phyloP scores from a whole-genome alignment of 2,797 vertebrate species.

The Syngnathus acus region DNA sequence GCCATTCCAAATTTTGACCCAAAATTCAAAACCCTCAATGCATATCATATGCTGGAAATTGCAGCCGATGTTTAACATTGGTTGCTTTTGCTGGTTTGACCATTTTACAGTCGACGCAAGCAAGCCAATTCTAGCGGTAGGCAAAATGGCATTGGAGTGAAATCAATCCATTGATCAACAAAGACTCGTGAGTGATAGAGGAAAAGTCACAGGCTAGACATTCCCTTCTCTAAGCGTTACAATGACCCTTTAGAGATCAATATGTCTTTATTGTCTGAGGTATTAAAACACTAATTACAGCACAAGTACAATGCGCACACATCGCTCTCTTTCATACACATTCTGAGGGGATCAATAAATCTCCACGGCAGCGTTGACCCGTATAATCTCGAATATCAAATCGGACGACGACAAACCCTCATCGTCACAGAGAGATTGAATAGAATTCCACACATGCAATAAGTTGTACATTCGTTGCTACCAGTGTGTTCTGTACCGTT shows the following conservation, averaged over 20 bases:
- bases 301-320: neutral
- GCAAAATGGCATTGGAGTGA: neutral
- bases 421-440: constrained; percentile 38
- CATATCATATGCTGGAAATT: neutral
- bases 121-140: neutral
- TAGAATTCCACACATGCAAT: neutral
- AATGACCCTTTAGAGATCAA: neutral
- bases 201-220: neutral
- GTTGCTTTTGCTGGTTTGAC: neutral
- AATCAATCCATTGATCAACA: neutral
- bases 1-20: too few relatives aligned
- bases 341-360: constrained; percentile 47
- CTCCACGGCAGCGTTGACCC: constrained; percentile 40
- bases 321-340: neutral
- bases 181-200: neutral
- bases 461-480: neutral
- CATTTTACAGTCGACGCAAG: neutral
- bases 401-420: constrained; percentile 48
- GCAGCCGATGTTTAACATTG: neutral
- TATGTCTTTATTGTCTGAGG: neutral
- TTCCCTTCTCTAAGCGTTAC: neutral
- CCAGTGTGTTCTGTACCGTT: neutral
- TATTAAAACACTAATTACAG: neutral
- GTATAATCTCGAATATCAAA: constrained; percentile 62
- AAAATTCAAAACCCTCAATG: too few relatives aligned